Percentiles rank a stretch among this genome's conserved stretches.
Conservation (phyloP, 2,888 invertebrate genomes). For the Drosophila rubida region DNA sequence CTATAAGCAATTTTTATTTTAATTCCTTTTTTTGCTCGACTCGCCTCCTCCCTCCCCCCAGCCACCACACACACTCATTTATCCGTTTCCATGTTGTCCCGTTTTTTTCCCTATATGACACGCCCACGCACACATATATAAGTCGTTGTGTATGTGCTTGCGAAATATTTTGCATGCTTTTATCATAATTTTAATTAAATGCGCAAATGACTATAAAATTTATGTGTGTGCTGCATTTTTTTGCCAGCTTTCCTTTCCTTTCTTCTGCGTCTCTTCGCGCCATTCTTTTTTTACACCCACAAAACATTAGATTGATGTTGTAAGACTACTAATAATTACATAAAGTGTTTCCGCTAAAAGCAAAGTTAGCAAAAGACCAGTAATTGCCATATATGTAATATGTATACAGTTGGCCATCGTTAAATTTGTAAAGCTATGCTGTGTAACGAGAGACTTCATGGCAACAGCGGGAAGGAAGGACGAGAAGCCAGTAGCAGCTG, state of each 20-base stretch:
- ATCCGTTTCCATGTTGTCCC: constrained; percentile 49
- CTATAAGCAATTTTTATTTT: constrained; percentile 78
- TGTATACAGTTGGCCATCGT: too few species aligned
- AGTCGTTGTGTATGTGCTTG: constrained; percentile 52
- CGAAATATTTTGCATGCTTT: constrained; percentile 75
- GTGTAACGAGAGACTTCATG: background rate
- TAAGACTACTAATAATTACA: constrained; percentile 15
- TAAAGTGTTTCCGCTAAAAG: background rate
- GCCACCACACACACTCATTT: constrained; percentile 38
- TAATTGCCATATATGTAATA: background rate
- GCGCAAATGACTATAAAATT: constrained; percentile 72
- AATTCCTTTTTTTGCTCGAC: constrained; percentile 60
- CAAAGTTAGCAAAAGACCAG: background rate
- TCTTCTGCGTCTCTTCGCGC: background rate
- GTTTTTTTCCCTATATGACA: constrained; percentile 39
- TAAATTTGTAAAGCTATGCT: too few species aligned
- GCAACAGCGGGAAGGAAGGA: background rate
- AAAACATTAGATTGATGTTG: constrained; percentile 35
- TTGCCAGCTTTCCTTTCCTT: background rate
- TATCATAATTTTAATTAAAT: constrained; percentile 78
- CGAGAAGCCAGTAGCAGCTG: background rate
- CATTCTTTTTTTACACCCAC: constrained; percentile 2
- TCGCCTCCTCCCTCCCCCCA: background rate
- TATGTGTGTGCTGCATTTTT: constrained; percentile 51
- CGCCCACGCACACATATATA: constrained; percentile 25